Base-by-base conservation (phyloP, 2,797 vertebrate species). In the Pangasius macronema region DNA sequence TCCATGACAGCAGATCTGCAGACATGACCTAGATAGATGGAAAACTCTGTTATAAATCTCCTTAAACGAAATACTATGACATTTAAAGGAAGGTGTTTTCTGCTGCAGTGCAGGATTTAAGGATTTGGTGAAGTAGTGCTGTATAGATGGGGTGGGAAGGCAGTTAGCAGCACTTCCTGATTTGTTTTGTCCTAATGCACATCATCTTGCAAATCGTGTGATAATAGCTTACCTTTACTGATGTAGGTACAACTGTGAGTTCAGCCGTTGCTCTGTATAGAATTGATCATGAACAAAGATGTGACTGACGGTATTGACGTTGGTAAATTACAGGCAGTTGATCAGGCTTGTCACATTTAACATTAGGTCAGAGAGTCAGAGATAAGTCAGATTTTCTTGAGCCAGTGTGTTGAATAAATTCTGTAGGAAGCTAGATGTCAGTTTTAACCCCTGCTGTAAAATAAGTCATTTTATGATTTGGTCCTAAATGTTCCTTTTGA, bases 51-150 rank as follows among this genome's bases (percentile, higher is more conserved):
- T 87, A 90, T 89, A 88, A 89, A 89, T 87, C 82, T 90, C 68
- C 53, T 84, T 84, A 85, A 91, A 91, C 83, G 79, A 77, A 11
- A 22, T 87, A 83, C 89, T 57, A 27, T 89, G 73, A 93, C 93
- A 91, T 87, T 92, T 91, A 90, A 90, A 90, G 92, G 91, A 94
- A 93, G 92, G 91, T 88, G 91, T 94, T 95, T 95, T 92, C 89
- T 91, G 92, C 92, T 88, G 91, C 89, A 85, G 84, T 87, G 91
- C 91, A 88, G 93, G 91, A 91, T 94, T 94, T 91, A 94, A 42
- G 42, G 42, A 42, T 42, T 42, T 91, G 93, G 91, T 91, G 88
- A 86, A 39, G 42, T 84, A 82, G 89, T 53, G 39, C 51, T 57
- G 55, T 65, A 82, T 72, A 53, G 57, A 79, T 30, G 33, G 85